phyloP scores from a whole-genome alignment of 1,140 invertebrate genomes.

The fruit fly (Drosophila melanogaster) region Release_6_plus_ISO1_MT NT_033777.3:10038501-10039000 shows the following conservation, averaged over 20 bases:
- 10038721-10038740: too few relatives aligned
- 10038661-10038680: not conserved
- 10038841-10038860: too few relatives aligned
- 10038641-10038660: not conserved
- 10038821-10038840: conserved; percentile 17
- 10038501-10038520: conserved; percentile 57
- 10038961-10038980: conserved; percentile 2
- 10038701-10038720: too few relatives aligned
- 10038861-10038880: conserved; percentile 7
- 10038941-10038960: conserved; percentile 2
- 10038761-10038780: conserved; percentile 4
- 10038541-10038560: conserved; percentile 17
- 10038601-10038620: conserved; percentile 56
- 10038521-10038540: conserved; percentile 53
- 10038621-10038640: conserved; percentile 1
- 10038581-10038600: conserved; percentile 60
- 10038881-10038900: conserved; percentile 9
- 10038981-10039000: conserved; percentile 44
- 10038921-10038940: not conserved
- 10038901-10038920: not conserved
- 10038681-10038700: too few relatives aligned
- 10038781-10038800: not conserved
- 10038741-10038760: conserved; percentile 6
- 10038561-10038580: conserved; percentile 61
- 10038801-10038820: not conserved